These are phyloP conservation scores for Centruroides sculpturatus DNA, from an alignment of 1,140 invertebrate species.

Conservation along the genomic window DNA sequence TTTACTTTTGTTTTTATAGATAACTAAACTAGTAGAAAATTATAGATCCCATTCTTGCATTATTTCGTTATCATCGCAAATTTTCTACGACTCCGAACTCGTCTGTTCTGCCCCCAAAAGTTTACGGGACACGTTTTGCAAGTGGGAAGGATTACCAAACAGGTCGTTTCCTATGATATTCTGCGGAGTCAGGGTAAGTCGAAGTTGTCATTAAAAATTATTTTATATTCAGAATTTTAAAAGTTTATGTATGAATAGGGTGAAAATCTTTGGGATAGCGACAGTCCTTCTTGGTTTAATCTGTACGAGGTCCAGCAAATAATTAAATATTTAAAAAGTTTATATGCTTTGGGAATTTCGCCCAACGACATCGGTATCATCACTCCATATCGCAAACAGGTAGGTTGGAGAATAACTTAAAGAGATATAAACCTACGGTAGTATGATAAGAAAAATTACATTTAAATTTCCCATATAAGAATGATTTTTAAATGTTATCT, in stretches of 20 bases:
- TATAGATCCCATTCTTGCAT: conserved; percentile 64
- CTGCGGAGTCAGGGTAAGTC: conserved; percentile 47
- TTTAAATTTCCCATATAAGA: too few relatives aligned
- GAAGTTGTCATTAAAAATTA: neutral
- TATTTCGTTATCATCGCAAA: conserved; percentile 50
- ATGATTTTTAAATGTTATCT: too few relatives aligned
- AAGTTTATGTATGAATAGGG: conserved; percentile 32
- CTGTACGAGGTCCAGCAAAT: conserved; percentile 54
- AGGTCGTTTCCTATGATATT: conserved; percentile 57
- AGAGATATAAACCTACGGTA: too few relatives aligned
- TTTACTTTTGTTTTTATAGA: conserved; percentile 12
- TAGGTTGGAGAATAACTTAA: conserved; percentile 21
- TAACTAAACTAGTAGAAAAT: conserved; percentile 35
- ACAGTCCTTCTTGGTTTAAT: conserved; percentile 84
- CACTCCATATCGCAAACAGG: conserved; percentile 83
- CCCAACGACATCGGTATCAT: conserved; percentile 75
- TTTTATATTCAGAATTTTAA: too few relatives aligned
- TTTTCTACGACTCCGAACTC: conserved; percentile 69
- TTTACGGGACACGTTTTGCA: conserved; percentile 24
- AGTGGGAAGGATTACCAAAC: conserved; percentile 27
- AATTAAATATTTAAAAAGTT: conserved; percentile 31
- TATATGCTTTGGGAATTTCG: conserved; percentile 46
- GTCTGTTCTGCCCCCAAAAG: conserved; percentile 6
- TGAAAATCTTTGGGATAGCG: conserved; percentile 48
- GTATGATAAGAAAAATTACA: too few relatives aligned